phyloP scores from a whole-genome alignment of 2,888 invertebrate genomes.

The Synergus japonicus region DNA sequence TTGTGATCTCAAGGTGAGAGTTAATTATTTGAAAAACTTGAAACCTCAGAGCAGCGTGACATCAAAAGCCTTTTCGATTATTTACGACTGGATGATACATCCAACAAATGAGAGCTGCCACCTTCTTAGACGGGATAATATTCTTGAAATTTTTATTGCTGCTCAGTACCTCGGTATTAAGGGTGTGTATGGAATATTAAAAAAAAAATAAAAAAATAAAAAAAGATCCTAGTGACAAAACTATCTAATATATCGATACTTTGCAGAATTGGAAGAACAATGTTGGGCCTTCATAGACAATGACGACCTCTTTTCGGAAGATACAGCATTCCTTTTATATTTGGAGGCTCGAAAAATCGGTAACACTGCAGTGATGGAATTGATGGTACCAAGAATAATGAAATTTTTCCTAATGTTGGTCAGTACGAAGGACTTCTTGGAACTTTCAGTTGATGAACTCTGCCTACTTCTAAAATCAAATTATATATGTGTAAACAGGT shows the following conservation, averaged over 20 bases:
- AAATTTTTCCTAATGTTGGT: constrained; percentile 88
- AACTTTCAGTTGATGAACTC: constrained; percentile 83
- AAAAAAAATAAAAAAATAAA: constrained; percentile 27
- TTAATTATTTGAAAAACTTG: too few relatives aligned
- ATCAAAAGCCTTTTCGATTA: constrained; percentile 82
- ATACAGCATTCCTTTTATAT: constrained; percentile 85
- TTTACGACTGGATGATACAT: constrained; percentile 91
- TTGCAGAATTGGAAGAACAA: constrained; percentile 85
- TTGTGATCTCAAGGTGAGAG: too few relatives aligned
- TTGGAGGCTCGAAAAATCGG: constrained; percentile 80
- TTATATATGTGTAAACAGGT: constrained; percentile 87
- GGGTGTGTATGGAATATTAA: constrained; percentile 75
- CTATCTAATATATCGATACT: background rate
- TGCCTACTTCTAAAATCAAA: constrained; percentile 85
- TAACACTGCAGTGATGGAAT: constrained; percentile 82
- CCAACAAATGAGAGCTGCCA: constrained; percentile 82
- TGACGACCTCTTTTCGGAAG: constrained; percentile 84
- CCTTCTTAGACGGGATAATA: constrained; percentile 83
- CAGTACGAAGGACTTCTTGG: constrained; percentile 86
- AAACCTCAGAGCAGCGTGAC: constrained; percentile 73
- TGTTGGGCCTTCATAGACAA: constrained; percentile 88
- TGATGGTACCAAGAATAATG: constrained; percentile 87
- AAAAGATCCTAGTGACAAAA: constrained; percentile 1
- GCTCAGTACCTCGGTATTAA: constrained; percentile 85
- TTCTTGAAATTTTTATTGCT: constrained; percentile 85